Conservation (phyloP, 2,113 vertebrate genomes). For the Onychorhynchus coronatus region DNA sequence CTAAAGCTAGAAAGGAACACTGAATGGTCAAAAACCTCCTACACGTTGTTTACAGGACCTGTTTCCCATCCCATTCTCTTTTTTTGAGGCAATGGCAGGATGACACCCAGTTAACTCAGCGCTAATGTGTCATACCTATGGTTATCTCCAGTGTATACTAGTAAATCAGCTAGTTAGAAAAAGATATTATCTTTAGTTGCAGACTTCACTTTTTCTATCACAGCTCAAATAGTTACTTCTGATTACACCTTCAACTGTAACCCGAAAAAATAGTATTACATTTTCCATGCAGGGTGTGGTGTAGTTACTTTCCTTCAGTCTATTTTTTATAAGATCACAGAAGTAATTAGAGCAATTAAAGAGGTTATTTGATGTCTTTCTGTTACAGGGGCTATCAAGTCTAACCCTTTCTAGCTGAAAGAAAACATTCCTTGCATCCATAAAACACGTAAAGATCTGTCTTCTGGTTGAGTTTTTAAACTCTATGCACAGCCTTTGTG, state of each 20-base stretch:
- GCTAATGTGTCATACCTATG: not conserved
- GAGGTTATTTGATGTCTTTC: not conserved
- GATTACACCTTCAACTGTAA: not conserved
- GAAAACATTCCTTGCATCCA: not conserved
- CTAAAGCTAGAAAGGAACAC: not conserved
- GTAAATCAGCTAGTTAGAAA: not conserved
- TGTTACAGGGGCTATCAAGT: not conserved
- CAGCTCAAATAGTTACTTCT: not conserved
- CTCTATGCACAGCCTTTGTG: not conserved
- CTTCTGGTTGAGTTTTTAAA: not conserved
- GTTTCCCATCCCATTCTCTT: not conserved
- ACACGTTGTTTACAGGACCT: not conserved
- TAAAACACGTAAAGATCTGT: not conserved
- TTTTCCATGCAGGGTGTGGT: not conserved
- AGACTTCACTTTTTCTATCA: not conserved
- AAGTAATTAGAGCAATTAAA: conserved; percentile 3
- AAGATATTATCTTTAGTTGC: not conserved
- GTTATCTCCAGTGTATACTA: not conserved
- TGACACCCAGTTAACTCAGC: not conserved
- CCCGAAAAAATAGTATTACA: not conserved
- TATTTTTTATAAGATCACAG: not conserved
- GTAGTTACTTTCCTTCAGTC: not conserved
- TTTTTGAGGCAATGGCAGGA: not conserved
- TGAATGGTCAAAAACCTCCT: not conserved
- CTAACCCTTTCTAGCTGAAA: not conserved